These are phyloP conservation scores for Nycteola revayana DNA, from an alignment of 2,888 invertebrate genomes.

Conservation along the genomic window DNA sequence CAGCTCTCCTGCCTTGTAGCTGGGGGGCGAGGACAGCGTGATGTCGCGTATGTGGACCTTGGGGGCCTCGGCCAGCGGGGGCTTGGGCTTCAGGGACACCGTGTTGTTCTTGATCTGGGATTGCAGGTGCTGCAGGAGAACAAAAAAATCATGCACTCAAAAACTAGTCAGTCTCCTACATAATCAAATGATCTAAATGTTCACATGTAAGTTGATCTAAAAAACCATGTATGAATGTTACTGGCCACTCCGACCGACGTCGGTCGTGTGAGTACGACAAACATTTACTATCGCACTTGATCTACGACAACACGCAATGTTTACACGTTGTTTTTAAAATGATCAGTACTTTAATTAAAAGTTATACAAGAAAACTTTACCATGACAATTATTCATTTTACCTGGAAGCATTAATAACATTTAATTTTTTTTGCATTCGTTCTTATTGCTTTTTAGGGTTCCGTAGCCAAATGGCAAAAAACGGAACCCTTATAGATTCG, in stretches of 20 bases:
- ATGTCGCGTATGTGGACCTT: conserved; percentile 84
- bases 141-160: too few species aligned
- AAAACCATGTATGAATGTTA: conserved; percentile 33
- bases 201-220: neutral
- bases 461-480: too few species aligned
- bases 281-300: conserved; percentile 20
- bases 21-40: conserved; percentile 89
- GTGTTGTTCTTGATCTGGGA: conserved; percentile 86
- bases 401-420: too few species aligned
- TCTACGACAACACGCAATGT: too few species aligned
- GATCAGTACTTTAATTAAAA: too few species aligned
- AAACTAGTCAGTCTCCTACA: too few species aligned
- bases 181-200: neutral
- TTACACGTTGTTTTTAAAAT: too few species aligned
- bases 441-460: too few species aligned
- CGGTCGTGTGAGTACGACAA: conserved; percentile 44
- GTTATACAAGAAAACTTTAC: too few species aligned
- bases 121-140: conserved; percentile 39
- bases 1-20: conserved; percentile 88
- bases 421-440: too few species aligned
- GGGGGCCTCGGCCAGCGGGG: conserved; percentile 87
- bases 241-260: conserved; percentile 41
- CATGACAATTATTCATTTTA: too few species aligned
- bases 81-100: conserved; percentile 81
- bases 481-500: too few species aligned